A percentile compares a stretch with the other conserved stretches of the same genome.
These are phyloP conservation scores for Lacerta bilineata DNA, from an alignment of 2,797 vertebrate genomes.

Conservation along the genomic window DNA sequence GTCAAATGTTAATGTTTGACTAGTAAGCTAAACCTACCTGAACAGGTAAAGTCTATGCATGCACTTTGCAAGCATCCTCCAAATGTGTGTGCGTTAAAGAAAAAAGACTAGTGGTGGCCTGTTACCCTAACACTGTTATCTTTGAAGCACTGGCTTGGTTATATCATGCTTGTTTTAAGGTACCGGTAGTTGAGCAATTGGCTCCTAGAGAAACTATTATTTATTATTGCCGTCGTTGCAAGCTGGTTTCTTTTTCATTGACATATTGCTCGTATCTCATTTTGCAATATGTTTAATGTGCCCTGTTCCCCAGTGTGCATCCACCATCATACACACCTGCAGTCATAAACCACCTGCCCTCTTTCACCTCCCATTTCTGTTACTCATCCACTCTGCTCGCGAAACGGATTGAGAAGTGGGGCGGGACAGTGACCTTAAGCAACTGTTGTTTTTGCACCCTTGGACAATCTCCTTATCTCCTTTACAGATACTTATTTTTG, in stretches of 20 bases:
- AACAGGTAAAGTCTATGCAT: neutral
- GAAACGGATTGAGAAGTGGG: neutral
- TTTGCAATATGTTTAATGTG: too few species aligned
- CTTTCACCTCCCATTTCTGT: neutral
- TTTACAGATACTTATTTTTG: neutral
- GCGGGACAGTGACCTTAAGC: neutral
- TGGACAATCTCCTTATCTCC: neutral
- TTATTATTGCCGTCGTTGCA: too few species aligned
- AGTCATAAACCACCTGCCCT: neutral
- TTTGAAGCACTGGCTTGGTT: neutral
- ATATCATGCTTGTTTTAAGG: too few species aligned
- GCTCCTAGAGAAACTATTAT: too few species aligned
- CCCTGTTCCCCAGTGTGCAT: too few species aligned
- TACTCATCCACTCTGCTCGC: neutral
- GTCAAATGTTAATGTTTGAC: neutral
- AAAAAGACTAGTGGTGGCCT: neutral
- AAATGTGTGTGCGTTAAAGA: neutral
- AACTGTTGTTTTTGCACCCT: neutral
- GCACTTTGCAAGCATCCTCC: constrained; percentile 20
- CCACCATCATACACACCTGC: too few species aligned
- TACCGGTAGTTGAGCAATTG: too few species aligned
- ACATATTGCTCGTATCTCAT: too few species aligned
- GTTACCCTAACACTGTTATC: neutral
- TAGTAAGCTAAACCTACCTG: neutral
- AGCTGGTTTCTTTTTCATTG: too few species aligned